These are phyloP conservation scores for Craterocephalus amniculus DNA, from an alignment of 2,797 vertebrate species.

Conservation along the genomic window DNA sequence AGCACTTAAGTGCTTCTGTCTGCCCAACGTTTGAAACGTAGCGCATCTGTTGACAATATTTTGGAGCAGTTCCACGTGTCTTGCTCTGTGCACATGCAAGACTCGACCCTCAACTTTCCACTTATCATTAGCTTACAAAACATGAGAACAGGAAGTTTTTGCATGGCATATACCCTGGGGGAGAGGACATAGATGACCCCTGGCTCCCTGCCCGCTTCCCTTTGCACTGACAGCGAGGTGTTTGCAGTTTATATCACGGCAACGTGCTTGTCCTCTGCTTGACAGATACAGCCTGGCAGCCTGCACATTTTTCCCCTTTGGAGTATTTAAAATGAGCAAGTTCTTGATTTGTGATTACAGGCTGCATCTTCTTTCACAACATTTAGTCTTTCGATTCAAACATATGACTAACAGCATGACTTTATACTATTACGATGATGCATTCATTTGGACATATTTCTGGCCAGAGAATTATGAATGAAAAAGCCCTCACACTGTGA, in stretches of 20 bases:
- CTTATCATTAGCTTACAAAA: slow-evolving; percentile 51
- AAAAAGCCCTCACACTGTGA: not conserved
- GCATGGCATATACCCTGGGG: slow-evolving; percentile 20
- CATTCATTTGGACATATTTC: not conserved
- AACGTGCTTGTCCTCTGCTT: slow-evolving; percentile 38
- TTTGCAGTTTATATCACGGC: slow-evolving; percentile 41
- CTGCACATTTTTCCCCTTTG: slow-evolving; percentile 24
- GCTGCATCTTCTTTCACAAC: not conserved
- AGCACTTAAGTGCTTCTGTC: not conserved
- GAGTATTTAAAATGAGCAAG: slow-evolving; percentile 14
- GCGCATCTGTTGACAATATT: slow-evolving; percentile 15
- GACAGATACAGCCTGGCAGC: slow-evolving; percentile 46
- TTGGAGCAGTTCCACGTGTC: not conserved
- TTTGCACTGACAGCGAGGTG: slow-evolving; percentile 46
- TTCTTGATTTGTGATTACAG: not conserved
- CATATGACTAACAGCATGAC: not conserved
- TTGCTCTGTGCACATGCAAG: slow-evolving; percentile 11
- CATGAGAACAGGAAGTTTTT: slow-evolving; percentile 69
- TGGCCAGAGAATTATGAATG: no score
- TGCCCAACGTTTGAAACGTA: not conserved
- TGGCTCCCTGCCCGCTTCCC: slow-evolving; percentile 67
- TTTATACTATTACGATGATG: not conserved
- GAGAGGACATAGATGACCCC: slow-evolving; percentile 57
- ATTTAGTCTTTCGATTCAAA: not conserved
- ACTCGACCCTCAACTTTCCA: slow-evolving; percentile 12